Percentiles rank a stretch among this genome's conserved stretches.
Evolutionary conservation across 2,113 vertebrate species (phyloP).

Genomic region (Bostrychus sinensis): DNA sequence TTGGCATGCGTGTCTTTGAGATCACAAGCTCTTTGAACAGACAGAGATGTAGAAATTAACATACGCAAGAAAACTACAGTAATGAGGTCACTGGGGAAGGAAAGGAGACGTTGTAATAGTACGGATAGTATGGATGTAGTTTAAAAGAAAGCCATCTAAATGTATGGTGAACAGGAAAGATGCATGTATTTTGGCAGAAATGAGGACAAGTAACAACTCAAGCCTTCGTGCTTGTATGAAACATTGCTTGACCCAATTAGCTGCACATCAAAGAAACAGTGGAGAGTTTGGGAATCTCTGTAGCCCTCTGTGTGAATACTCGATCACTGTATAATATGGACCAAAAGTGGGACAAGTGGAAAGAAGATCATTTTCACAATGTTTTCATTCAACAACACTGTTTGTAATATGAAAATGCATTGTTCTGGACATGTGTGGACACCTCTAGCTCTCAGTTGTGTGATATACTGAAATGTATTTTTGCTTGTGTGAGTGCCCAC

Average conservation of each 20-base stretch:
- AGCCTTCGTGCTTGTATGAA: background rate
- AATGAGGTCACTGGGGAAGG: background rate
- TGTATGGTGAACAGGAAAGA: background rate
- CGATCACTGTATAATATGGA: background rate
- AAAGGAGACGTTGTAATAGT: background rate
- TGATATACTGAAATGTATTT: constrained; percentile 3
- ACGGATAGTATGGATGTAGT: background rate
- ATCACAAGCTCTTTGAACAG: background rate
- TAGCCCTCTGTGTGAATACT: background rate
- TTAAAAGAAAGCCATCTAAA: background rate
- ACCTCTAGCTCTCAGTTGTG: background rate
- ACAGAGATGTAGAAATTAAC: too few relatives aligned
- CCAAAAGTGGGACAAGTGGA: constrained; percentile 1
- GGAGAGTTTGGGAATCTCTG: constrained; percentile 4
- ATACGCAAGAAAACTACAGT: background rate
- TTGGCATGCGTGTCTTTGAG: background rate
- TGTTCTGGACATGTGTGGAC: background rate
- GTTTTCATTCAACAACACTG: background rate
- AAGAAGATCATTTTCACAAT: background rate
- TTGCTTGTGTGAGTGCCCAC: constrained; percentile 15
- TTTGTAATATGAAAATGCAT: background rate
- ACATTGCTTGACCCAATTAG: constrained; percentile 8
- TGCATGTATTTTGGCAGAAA: background rate
- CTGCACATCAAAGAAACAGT: constrained; percentile 2
- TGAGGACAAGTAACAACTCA: background rate